Base-by-base conservation (phyloP, 2,888 invertebrate genomes). In the Drosophila parthenogenetica region DNA sequence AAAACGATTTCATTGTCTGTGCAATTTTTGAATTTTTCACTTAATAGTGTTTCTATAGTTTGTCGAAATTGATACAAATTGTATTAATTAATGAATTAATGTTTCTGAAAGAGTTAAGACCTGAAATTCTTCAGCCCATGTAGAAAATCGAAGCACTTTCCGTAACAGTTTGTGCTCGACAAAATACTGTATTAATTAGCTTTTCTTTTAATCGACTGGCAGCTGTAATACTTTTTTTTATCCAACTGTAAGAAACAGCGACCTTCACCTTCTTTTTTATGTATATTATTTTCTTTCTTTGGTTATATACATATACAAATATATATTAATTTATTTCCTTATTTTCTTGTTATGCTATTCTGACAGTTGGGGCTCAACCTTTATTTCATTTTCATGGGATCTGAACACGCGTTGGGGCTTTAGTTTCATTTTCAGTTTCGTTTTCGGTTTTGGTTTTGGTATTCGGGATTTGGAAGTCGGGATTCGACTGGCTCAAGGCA, bases 331-430 rank as follows among this genome's bases (percentile, higher is more conserved):
- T 49, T 49, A 35, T 49, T 49, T 49, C 17, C 29, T 29, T 48
- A 35, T 14, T 53, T 49, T 22, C 42, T 43, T 50, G 19, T 46
- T 61, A 22, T 55, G 50, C 25, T 46, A 29, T 45, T 55, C 14
- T 61, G 61, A 35, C 37, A 35, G 39, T 49, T 16, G 43, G 46
- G 54, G 42, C 35, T 54, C 39, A 25, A 51, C 29, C 51, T 35
- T 65, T 61, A 55, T 65, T 53, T 46, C 51, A 46, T 51, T 79
- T 81, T 66, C 70, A 74, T 84, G 76, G 81, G 61, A 79, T 79
- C 74, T 68, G 82, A 53, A 67, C 74, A 81, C 74, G 77, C 81
- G 73, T 55, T 68, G 40, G 46, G 59, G 51, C 61, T 65, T 60
- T 48, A 48, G 46, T 45, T 35, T 46, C 37, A 11, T 10, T 16